Conservation (phyloP, 64 coral and sea anemone species). For the Platygyra sinensis region DNA sequence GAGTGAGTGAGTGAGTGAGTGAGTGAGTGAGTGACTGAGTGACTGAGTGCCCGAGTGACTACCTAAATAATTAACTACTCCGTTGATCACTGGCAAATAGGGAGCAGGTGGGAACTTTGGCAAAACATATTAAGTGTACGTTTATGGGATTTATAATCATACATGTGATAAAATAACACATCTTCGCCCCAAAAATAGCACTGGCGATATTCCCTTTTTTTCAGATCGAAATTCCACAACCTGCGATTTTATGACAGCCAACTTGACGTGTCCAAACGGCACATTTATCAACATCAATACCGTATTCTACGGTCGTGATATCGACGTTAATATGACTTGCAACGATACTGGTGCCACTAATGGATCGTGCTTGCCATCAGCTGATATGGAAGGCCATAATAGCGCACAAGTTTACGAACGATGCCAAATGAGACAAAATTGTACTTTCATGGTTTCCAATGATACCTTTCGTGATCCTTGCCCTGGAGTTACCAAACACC, state of each 20-base stretch:
- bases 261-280: constrained; percentile 19
- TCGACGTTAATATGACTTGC: constrained; percentile 14
- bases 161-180: no score
- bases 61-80: no score
- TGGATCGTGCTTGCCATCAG: neutral
- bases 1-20: no score
- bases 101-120: no score
- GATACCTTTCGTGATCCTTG: constrained; percentile 45
- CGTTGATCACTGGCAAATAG: no score
- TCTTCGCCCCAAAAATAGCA: no score
- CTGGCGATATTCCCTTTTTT: neutral
- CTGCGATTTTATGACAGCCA: constrained; percentile 15
- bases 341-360: neutral
- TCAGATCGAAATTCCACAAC: constrained; percentile 31
- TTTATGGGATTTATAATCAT: no score
- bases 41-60: no score
- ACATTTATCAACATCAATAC: constrained; percentile 53
- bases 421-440: constrained; percentile 54
- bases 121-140: no score
- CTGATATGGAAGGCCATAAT: constrained; percentile 34
- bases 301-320: constrained; percentile 32
- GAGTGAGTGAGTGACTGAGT: no score
- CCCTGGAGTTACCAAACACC: constrained; percentile 24
- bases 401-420: constrained; percentile 36
- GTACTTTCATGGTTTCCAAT: constrained; percentile 8